Evolutionary conservation across 2,113 vertebrate species (phyloP), one percentile per base, ranked within the genome.

Genomic region (Andinoacara biseriatus): DNA sequence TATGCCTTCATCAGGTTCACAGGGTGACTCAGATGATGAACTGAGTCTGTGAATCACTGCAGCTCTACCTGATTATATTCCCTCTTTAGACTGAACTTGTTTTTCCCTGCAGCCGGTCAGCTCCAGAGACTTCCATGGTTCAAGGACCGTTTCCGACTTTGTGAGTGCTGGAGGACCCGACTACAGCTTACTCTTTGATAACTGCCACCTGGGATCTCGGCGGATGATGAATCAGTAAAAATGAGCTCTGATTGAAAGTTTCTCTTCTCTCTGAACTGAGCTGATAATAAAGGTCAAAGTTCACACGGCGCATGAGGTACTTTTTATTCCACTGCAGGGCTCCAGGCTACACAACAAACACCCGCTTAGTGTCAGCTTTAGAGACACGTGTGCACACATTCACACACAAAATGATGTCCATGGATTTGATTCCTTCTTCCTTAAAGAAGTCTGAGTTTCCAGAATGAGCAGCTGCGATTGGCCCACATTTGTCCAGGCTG

Each of bases 181-280:
- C 7, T 78, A 84, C 75, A 17, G 26, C 7, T 7, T 74, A 5
- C 0, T 61, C 1, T 6, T 1, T 17, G 75, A 84, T 13, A 78
- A 78, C 57, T 78, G 82, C 31, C 75, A 84, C 52, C 1, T 8
- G 15, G 82, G 17, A 3, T 72, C 40, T 22, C 0, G 2, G 10
- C 13, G 63, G 17, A 84, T 84, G 43, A 83, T 78, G 62, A 14
- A 61, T 1, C 75, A 60, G 75, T 78, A 58, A 78, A 10, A 8
- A 10, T 4, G 18, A 2, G 58, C 5, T 2, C 2, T 43, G 33
- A n/a, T 35, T 26, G 22, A 13, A 17, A 26, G 24, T 49, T 40
- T 29, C 3, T 29, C 20, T 58, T 7, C 38, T 46, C 13, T 14
- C 43, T 46, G 43, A 11, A 46, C 14, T 46, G 43, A 46, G 43